Base-by-base conservation (phyloP, 1,140 invertebrate species). In the Orchestia grillus region DNA sequence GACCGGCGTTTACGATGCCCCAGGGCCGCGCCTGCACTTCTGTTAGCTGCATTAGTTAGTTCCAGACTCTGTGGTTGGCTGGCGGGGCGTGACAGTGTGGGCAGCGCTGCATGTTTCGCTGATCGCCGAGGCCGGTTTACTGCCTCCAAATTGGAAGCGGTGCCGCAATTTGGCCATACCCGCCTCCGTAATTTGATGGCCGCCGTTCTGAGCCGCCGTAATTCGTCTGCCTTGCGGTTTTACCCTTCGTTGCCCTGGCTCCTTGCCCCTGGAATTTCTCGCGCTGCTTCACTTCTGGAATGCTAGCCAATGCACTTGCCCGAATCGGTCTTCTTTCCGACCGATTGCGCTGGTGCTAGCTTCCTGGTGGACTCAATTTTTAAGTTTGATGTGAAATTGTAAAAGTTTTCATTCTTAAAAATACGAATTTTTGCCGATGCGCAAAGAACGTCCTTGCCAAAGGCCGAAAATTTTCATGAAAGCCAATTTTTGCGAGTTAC, bases 281-380 rank as follows among this genome's bases (percentile, higher is more conserved):
- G 92, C 92, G 92, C 92, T 94, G 92, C 92, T 94, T 94, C 92
- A 94, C 92, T 45, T 45, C 92, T 45, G 92, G 92, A 94, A 94
- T 94, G 92, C 47, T 94, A 40, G 44, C 92, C 92, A 94, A 94
- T 94, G 92, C 92, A 94, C 88, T 90, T 90, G 88, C 41, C 43
- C 88, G n/a, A 90, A 90, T 41, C 88, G 36, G 28, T 23, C 62
- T 77, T 28, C 62, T 36, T 77, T 77, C 62, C 62, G 62, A 77
- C 62, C 28, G 62, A 77, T 77, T 36, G 62, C 62, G 11, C 47
- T 53, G 6, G 47, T 53, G 47, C 19, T 6, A 53, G 47, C 47
- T 53, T 53, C 62, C 62, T 77, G 62, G 28, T 28, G 36, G 36
- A 77, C 62, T 77, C 36, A 3, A 28, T 77, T 19, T n/a, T 77